Evolutionary conservation across 2,888 invertebrate genomes (phyloP), one percentile per base, ranked within the genome.

Genomic region (Agriopis aurantiaria): DNA sequence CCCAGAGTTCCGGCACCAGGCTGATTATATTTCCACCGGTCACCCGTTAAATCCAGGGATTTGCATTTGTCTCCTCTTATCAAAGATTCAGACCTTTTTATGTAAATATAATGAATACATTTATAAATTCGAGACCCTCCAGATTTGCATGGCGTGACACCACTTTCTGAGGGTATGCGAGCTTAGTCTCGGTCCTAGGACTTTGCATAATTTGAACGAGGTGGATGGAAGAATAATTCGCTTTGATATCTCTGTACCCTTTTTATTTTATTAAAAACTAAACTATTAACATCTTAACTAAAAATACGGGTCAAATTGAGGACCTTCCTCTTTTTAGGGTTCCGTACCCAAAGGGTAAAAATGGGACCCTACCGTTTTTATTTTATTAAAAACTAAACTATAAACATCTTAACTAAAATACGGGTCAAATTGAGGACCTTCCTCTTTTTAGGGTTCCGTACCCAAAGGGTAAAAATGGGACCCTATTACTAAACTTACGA

Each of bases 51-150:
- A 75, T 73, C 72, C 71, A 6, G 12, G 61, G 73, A 77, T 78
- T 78, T 78, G 75, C 74, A 78, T 78, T 75, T 73, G 76, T 73
- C 73, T 74, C 71, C 70, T 69, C 68, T 74, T 77, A 75, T 74
- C 75, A 75, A 75, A 74, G 73, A 72, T 65, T 65, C 69, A 68
- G 74, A 77, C 77, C 77, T 77, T 77, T 77, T 77, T 75, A 77
- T 75, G 77, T 73, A 72, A 77, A 77, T 77, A 75, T 69, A 72
- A 67, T 74, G 77, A 77, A 77, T 75, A 77, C 65, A 75, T 77
- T 77, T 75, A 74, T 69, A 69, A 72, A 72, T 69, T 66, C 63
- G 63, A 61, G 70, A 67, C 70, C 72, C 55, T 59, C 66, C 56
- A 49, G 69, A 72, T 72, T 72, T 72, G 69, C 72, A 72, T 68